Evolutionary conservation across 2,797 vertebrate genomes (phyloP).

Genomic region (Pipistrellus nathusii): DNA sequence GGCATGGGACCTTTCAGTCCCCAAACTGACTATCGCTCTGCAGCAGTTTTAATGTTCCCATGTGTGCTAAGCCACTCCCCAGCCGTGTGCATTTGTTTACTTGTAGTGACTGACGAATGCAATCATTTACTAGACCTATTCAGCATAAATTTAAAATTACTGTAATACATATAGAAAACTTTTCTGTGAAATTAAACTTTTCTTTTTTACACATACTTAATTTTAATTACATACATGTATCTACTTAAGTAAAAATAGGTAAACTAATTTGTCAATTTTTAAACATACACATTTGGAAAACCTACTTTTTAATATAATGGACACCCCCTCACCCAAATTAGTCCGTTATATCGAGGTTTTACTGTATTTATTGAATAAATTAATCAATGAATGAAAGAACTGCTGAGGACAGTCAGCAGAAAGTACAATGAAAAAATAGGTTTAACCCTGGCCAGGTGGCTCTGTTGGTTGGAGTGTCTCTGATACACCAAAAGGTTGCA

Average conservation of each 20-base stretch:
- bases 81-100: not conserved
- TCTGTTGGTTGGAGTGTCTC: not conserved
- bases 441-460: not conserved
- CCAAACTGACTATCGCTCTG: not conserved
- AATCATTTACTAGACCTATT: not conserved
- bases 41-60: not conserved
- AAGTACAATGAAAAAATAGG: not conserved
- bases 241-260: not conserved
- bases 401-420: slow-evolving; percentile 28
- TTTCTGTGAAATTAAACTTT: not conserved
- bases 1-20: not conserved
- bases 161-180: not conserved
- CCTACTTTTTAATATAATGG: not conserved
- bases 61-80: not conserved
- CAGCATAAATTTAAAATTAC: not conserved
- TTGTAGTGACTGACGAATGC: not conserved
- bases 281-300: not conserved
- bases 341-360: not conserved
- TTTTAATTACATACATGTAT: not conserved
- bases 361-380: not conserved
- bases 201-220: not conserved
- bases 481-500: not conserved
- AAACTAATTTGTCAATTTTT: not conserved
- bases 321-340: not conserved
- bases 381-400: not conserved